Base-by-base conservation (phyloP, 2,888 invertebrate species). In the Cacoxenus indagator region DNA sequence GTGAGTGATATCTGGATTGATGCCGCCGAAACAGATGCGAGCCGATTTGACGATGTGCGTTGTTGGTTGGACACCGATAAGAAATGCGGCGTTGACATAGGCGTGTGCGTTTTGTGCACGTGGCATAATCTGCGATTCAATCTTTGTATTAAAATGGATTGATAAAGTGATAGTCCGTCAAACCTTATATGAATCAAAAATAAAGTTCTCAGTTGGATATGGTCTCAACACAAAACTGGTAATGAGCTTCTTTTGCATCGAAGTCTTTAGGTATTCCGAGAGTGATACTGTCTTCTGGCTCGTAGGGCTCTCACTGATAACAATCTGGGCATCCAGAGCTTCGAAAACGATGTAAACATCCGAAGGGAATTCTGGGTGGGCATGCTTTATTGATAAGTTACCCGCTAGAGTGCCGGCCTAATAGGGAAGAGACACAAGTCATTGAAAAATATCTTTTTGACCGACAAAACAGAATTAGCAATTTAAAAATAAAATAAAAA, bases 81-180 rank as follows among this genome's bases (percentile, higher is more conserved):
- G 85, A 78, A 94, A 93, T 1, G 92, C 94, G 24, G 93, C 93
- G 81, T 94, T 94, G 0, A 94, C 92, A 64, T 92, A 91, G 0
- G 94, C 94, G 76, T 93, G 93, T 0, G 94, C 92, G 77, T 93
- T 93, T 88, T 93, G 93, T 0, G 92, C 91, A 69, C 93, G 89
- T 0, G 93, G 92, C 91, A 92, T 92, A 59, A 94, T 91, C 93
- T 78, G 46, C 3, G 9, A 46, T 2, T 24, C 54, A 26, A 1
- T 5, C 29, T 51, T n/a, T 45, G 0, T 64, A 45, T 11, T 37
- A 31, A n/a, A n/a, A 0, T 1, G 2, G 43, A 26, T 31, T n/a
- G 14, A 27, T 64, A 19, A 9, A 17, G 17, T 17, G 1, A 5
- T 31, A 26, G 31, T 17, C 9, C 22, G 1, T 11, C 65, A 77